Evolutionary conservation across 2,113 vertebrate species (phyloP), one percentile per base, ranked within the genome.

Genomic region (Daphoenositta chrysoptera): DNA sequence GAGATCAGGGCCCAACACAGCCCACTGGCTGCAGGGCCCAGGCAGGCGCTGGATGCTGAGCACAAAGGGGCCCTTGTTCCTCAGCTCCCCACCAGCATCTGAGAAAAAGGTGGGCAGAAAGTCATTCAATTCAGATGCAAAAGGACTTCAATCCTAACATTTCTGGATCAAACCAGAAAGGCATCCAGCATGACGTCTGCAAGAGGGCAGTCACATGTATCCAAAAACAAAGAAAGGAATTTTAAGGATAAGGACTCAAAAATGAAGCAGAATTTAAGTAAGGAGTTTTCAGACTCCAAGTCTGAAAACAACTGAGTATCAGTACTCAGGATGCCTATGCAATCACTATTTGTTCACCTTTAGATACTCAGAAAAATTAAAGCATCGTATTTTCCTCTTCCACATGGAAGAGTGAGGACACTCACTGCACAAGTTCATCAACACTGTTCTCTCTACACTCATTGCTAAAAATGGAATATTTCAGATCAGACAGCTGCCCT

Each of bases 101-200:
- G 86, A 90, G 68, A 70, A 93, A 66, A 66, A 95, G 91, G 93
- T 94, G 83, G 91, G 76, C 79, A 94, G 72, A 71, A 92, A 94
- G 64, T 71, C 8, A 64, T 64, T 83, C 56, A 28, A 76, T 82
- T 91, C 80, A 89, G 56, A 94, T 39, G 73, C 57, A 51, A 75
- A 87, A 78, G 51, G 5, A 45, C 40, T 82, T 31, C 76, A 86
- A 50, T 8, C 17, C 42, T 58, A 83, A 47, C 27, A 30, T 39
- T 93, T 86, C 85, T 94, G 45, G 37, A 86, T 61, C 63, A 81
- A 77, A 72, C 45, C 39, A 94, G 73, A 87, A 96, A 82, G 10
- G 17, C 28, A 84, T 31, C 35, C 42, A 72, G 50, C 45, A 23
- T 15, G 39, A 87, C 19, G 37, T 50, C 79, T 45, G 16, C 60